phyloP scores from a whole-genome alignment of 2,797 vertebrate species.

The Amniataba percoides region DNA sequence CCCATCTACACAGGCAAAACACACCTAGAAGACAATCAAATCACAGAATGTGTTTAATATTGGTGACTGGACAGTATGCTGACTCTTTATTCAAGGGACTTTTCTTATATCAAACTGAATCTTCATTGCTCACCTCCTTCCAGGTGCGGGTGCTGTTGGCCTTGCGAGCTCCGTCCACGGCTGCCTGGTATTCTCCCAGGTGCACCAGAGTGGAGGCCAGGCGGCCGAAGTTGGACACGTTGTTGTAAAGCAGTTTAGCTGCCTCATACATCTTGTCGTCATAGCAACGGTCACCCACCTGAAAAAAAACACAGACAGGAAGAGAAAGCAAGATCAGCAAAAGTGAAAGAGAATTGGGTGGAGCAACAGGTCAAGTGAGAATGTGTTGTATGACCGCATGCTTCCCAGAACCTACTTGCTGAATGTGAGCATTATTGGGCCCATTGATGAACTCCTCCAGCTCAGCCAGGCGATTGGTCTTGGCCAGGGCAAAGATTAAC shows the following conservation, averaged over 20 bases:
- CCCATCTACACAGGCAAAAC: slow-evolving; percentile 94
- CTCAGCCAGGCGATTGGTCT: slow-evolving; percentile 94
- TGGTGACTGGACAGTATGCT: not conserved
- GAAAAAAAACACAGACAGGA: not conserved
- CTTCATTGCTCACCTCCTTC: slow-evolving; percentile 89
- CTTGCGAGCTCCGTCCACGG: slow-evolving; percentile 94
- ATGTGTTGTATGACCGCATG: not conserved
- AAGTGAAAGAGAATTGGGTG: not conserved
- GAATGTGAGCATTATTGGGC: slow-evolving; percentile 98
- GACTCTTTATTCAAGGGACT: not conserved
- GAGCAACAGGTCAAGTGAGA: not conserved
- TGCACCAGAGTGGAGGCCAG: slow-evolving; percentile 94
- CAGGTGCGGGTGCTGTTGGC: slow-evolving; percentile 94
- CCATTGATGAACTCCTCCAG: slow-evolving; percentile 99
- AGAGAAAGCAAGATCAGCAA: not conserved
- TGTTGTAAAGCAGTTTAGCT: slow-evolving; percentile 93
- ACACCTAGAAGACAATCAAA: slow-evolving; percentile 85
- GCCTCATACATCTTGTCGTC: slow-evolving; percentile 95
- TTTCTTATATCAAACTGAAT: not conserved
- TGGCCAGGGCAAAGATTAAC: slow-evolving; percentile 95
- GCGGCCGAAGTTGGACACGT: slow-evolving; percentile 92
- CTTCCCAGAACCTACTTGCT: slow-evolving; percentile 88
- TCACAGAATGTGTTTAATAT: not conserved
- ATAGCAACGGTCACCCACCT: slow-evolving; percentile 95
- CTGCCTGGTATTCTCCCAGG: slow-evolving; percentile 94